Conservation (phyloP, 2,113 vertebrate genomes). For the Podarcis muralis region DNA sequence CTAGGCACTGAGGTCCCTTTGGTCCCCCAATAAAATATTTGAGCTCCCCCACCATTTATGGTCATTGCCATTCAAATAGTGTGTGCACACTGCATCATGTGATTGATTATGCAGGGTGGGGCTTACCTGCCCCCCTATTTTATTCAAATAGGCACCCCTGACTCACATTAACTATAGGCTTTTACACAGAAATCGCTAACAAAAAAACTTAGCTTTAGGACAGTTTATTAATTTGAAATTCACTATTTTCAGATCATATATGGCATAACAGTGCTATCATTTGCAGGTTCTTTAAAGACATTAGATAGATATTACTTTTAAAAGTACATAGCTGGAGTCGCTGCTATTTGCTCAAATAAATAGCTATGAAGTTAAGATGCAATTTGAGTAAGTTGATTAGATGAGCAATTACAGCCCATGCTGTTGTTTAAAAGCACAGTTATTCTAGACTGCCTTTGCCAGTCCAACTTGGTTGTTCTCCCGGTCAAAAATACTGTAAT, state of each 20-base stretch:
- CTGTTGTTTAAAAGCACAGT: neutral
- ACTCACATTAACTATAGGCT: neutral
- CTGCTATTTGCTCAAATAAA: neutral
- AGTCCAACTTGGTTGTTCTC: constrained; percentile 69
- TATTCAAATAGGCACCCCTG: too few relatives aligned
- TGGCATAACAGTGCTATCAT: neutral
- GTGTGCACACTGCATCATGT: too few relatives aligned
- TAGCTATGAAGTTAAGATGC: neutral
- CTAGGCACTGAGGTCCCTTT: too few relatives aligned
- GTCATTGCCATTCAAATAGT: too few relatives aligned
- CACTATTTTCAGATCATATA: neutral
- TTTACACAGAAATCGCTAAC: neutral
- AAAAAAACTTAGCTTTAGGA: neutral
- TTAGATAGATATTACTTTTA: neutral
- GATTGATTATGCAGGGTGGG: too few relatives aligned
- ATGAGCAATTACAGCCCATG: neutral
- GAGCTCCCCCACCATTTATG: too few relatives aligned
- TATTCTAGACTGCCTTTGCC: constrained; percentile 64
- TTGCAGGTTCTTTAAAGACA: neutral
- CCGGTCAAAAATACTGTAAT: constrained; percentile 76
- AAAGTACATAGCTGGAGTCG: neutral
- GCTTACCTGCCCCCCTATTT: too few relatives aligned
- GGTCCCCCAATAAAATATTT: too few relatives aligned
- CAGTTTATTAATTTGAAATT: neutral
- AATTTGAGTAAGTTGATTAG: neutral